These are phyloP conservation scores for human DNA, from an alignment of 2,113 vertebrate genomes.

Conservation along the genomic window DNA sequence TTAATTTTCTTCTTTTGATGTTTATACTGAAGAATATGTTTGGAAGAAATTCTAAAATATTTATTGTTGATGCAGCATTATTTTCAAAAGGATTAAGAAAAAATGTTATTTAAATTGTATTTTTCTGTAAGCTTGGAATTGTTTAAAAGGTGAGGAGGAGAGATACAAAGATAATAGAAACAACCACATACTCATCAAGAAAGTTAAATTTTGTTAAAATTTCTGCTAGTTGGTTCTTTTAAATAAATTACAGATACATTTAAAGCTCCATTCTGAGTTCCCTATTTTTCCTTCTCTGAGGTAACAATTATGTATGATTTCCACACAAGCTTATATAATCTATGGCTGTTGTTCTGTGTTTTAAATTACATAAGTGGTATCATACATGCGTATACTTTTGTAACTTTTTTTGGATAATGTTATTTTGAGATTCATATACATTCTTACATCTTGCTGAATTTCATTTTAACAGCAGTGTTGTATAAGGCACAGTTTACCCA, in stretches of 20 bases:
- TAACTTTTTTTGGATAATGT: neutral
- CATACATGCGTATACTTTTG: neutral
- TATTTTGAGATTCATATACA: constrained; percentile 37
- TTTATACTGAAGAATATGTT: neutral
- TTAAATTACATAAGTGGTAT: constrained; percentile 15
- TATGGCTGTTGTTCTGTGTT: neutral
- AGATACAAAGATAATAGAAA: neutral
- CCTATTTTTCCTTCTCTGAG: neutral
- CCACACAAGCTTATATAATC: constrained; percentile 18
- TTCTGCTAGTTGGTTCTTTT: neutral
- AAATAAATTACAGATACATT: neutral
- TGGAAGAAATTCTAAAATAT: neutral
- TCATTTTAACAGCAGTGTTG: constrained; percentile 33
- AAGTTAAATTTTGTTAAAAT: neutral
- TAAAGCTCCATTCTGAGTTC: neutral
- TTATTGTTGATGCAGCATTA: neutral
- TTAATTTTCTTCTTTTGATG: neutral
- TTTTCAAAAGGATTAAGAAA: neutral
- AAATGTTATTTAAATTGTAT: neutral
- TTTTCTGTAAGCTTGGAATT: neutral
- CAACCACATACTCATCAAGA: neutral
- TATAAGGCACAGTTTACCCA: neutral
- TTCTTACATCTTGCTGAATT: constrained; percentile 43
- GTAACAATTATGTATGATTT: neutral
- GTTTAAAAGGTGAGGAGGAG: neutral